These are phyloP conservation scores for Cosmia trapezina DNA, from an alignment of 2,888 invertebrate species.

Conservation along the genomic window DNA sequence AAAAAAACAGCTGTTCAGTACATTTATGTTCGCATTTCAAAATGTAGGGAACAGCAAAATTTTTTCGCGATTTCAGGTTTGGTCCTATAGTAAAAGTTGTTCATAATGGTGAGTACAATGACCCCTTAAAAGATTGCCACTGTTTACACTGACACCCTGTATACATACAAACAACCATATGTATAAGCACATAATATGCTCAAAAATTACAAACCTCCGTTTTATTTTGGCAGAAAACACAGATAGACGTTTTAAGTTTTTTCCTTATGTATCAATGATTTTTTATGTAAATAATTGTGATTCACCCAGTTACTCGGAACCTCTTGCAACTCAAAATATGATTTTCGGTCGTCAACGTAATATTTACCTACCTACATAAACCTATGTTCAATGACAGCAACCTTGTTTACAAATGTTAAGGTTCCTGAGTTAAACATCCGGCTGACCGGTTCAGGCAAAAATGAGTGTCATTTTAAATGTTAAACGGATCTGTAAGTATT, in stretches of 20 bases:
- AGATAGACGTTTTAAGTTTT: background rate
- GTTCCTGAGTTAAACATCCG: slow-evolving; percentile 23
- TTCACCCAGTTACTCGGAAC: slow-evolving; percentile 2
- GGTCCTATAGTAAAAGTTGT: too few species aligned
- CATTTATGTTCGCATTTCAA: too few species aligned
- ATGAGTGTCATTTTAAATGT: background rate
- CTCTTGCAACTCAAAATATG: background rate
- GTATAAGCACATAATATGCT: too few species aligned
- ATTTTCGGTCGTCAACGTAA: background rate
- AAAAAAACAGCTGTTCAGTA: too few species aligned
- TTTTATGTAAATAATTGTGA: background rate
- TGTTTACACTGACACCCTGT: too few species aligned
- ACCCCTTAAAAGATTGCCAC: too few species aligned
- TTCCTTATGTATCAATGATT: background rate
- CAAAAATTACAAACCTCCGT: background rate
- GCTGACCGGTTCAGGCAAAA: slow-evolving; percentile 14
- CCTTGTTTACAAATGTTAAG: slow-evolving; percentile 14
- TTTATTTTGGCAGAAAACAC: background rate
- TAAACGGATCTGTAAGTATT: too few species aligned
- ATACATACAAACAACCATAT: too few species aligned
- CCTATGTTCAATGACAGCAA: background rate
- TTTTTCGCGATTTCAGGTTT: too few species aligned
- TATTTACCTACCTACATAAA: slow-evolving; percentile 1
- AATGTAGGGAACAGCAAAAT: too few species aligned
- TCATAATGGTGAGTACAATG: too few species aligned